Conservation (phyloP, 23 tunicate species). For the Ascidia mentula region DNA sequence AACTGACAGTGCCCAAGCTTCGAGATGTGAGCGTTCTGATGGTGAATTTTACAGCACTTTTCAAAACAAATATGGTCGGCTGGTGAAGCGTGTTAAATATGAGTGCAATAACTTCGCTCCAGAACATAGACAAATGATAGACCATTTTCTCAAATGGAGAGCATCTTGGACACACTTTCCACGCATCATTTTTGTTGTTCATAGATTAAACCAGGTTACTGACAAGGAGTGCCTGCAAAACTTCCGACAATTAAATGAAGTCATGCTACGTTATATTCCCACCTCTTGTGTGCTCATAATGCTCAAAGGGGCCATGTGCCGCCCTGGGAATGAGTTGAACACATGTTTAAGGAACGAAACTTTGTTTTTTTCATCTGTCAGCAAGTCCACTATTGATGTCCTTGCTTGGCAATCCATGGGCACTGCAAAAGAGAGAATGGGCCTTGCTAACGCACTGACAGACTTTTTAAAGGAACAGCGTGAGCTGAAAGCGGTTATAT, state of each 20-base stretch:
- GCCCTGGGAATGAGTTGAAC: not conserved
- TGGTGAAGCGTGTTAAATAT: not conserved
- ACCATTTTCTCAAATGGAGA: not conserved
- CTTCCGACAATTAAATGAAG: not conserved
- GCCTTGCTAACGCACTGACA: not conserved
- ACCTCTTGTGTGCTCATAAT: not conserved
- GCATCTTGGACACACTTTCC: not conserved
- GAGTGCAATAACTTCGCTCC: not conserved
- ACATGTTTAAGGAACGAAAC: not conserved
- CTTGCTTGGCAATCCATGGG: conserved; percentile 10
- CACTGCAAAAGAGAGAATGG: not conserved
- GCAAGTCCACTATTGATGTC: not conserved
- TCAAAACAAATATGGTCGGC: not conserved
- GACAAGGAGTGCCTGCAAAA: conserved; percentile 3
- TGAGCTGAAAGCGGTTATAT: not conserved
- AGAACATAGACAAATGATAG: conserved; percentile 2
- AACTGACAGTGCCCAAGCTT: not conserved
- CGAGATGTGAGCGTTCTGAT: not conserved
- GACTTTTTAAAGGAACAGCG: not conserved
- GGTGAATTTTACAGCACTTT: not conserved
- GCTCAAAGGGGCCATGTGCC: not conserved
- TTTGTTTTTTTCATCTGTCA: not conserved
- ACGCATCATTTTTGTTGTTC: not conserved
- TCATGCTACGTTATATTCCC: not conserved
- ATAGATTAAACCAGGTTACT: not conserved